These are phyloP conservation scores for Gymnobelideus leadbeateri DNA, from an alignment of 2,113 vertebrate genomes.

Conservation along the genomic window DNA sequence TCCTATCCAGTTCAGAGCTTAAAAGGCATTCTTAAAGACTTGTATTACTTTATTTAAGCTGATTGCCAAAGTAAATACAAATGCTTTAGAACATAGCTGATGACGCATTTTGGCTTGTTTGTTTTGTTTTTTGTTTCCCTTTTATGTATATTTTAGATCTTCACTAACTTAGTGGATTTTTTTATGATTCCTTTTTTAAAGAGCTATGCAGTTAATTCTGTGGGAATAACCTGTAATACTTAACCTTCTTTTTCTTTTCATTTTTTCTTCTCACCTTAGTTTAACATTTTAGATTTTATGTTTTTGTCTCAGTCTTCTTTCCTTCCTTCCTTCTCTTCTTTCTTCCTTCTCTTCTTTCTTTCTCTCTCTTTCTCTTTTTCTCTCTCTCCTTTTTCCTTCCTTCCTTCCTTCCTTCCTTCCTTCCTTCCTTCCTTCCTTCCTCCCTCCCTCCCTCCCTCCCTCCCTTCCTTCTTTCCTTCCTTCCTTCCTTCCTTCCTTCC, in stretches of 20 bases:
- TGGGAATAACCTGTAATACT: neutral
- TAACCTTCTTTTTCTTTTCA: neutral
- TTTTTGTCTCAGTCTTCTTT: neutral
- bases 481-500: too few species aligned
- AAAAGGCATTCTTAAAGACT: neutral
- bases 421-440: neutral
- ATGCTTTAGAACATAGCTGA: neutral
- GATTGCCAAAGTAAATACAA: neutral
- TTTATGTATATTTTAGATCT: neutral
- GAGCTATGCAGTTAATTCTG: neutral
- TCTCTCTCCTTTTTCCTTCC: too few species aligned
- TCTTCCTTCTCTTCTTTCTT: too few species aligned
- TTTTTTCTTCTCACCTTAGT: neutral
- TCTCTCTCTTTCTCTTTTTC: rapidly evolving
- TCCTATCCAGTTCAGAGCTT: neutral
- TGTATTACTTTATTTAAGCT: neutral
- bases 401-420: too few species aligned
- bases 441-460: neutral
- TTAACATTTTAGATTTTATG: neutral
- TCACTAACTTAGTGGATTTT: neutral
- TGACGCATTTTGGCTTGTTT: neutral
- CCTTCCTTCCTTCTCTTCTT: too few species aligned
- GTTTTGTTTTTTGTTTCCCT: neutral
- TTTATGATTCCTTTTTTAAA: neutral
- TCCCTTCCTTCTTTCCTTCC: too few species aligned